phyloP scores from a whole-genome alignment of 1,140 invertebrate genomes.

The Macrocentrus cingulum region DNA sequence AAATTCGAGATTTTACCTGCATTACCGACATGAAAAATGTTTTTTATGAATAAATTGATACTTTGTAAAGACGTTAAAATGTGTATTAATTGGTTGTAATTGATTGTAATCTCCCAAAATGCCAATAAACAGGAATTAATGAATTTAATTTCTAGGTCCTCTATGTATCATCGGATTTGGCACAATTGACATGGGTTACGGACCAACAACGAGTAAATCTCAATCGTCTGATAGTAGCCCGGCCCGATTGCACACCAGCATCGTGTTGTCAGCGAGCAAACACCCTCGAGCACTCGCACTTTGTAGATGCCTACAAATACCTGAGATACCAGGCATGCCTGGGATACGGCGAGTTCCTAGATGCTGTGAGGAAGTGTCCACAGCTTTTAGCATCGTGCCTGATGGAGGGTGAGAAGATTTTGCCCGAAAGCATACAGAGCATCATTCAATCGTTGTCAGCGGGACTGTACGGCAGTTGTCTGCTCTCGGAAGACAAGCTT shows the following conservation, averaged over 20 bases:
- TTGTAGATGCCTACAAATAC: conserved; percentile 86
- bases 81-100: too few relatives aligned
- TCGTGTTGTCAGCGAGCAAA: conserved; percentile 77
- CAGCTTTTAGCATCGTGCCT: conserved; percentile 79
- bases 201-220: conserved; percentile 85
- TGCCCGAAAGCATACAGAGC: conserved; percentile 66
- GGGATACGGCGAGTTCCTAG: conserved; percentile 78
- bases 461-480: conserved; percentile 81
- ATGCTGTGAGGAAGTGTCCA: conserved; percentile 76
- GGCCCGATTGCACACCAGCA: conserved; percentile 72
- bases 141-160: conserved; percentile 57
- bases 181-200: conserved; percentile 84
- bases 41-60: too few relatives aligned
- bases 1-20: too few relatives aligned
- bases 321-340: conserved; percentile 79
- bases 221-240: conserved; percentile 75
- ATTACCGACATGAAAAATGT: too few relatives aligned
- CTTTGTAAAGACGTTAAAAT: too few relatives aligned
- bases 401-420: conserved; percentile 71
- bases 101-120: too few relatives aligned
- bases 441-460: conserved; percentile 74
- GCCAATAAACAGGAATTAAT: too few relatives aligned
- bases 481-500: conserved; percentile 79
- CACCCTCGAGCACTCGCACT: conserved; percentile 75
- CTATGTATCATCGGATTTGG: conserved; percentile 65